These are phyloP conservation scores for Dynastes grantii DNA, from an alignment of 2,888 invertebrate genomes.

Conservation along the genomic window DNA sequence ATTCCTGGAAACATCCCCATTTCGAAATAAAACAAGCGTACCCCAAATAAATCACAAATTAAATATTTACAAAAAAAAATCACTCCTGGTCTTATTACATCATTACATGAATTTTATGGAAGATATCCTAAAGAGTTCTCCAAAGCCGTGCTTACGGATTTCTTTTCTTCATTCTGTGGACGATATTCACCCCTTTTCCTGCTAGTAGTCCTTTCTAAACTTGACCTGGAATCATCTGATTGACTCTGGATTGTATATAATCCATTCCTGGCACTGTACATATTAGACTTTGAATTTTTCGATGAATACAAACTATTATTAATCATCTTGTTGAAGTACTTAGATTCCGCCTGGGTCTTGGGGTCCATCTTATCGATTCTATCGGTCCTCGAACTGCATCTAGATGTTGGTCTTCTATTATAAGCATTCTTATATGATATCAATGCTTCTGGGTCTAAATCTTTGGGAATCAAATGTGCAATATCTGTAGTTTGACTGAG, in stretches of 20 bases:
- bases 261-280: slow-evolving; percentile 69
- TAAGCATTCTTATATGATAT: slow-evolving; percentile 59
- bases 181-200: slow-evolving; percentile 42
- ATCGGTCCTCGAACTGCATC: slow-evolving; percentile 49
- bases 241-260: slow-evolving; percentile 70
- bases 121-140: slow-evolving; percentile 79
- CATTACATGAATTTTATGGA: slow-evolving; percentile 67
- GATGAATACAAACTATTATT: slow-evolving; percentile 64
- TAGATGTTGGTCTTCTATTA: slow-evolving; percentile 55
- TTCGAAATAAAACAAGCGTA: not conserved
- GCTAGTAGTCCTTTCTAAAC: slow-evolving; percentile 47
- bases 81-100: not conserved
- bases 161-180: slow-evolving; percentile 57
- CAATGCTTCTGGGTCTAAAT: slow-evolving; percentile 58
- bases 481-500: slow-evolving; percentile 82
- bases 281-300: slow-evolving; percentile 57
- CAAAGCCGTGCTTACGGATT: slow-evolving; percentile 71
- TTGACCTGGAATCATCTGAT: slow-evolving; percentile 68
- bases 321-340: slow-evolving; percentile 63
- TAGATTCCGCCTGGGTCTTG: slow-evolving; percentile 6
- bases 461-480: slow-evolving; percentile 68
- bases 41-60: slow-evolving; percentile 10
- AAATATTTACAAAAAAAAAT: not conserved
- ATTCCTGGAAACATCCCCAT: not conserved
- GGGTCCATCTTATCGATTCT: slow-evolving; percentile 50